These are phyloP conservation scores for Trilocha varians DNA, from an alignment of 2,888 invertebrate genomes.

Conservation along the genomic window DNA sequence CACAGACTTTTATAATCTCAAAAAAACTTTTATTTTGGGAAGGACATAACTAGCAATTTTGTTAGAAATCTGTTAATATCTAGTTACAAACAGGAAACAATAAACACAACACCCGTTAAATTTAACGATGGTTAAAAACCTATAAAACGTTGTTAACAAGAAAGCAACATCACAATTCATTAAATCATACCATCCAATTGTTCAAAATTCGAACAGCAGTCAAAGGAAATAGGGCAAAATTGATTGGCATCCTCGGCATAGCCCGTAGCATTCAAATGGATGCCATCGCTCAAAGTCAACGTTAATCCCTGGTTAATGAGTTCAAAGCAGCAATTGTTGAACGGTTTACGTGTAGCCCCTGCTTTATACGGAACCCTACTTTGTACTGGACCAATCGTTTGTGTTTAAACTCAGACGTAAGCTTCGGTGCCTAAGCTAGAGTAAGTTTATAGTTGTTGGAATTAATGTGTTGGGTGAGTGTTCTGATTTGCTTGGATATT, in stretches of 20 bases:
- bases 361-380: neutral
- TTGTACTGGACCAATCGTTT: neutral
- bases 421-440: neutral
- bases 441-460: neutral
- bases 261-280: conserved; percentile 39
- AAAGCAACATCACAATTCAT: too few species aligned
- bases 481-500: neutral
- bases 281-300: conserved; percentile 61
- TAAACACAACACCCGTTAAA: too few species aligned
- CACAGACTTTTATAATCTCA: too few species aligned
- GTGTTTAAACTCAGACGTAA: neutral
- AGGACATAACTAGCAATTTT: too few species aligned
- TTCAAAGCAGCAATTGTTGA: conserved; percentile 57
- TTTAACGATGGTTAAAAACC: neutral
- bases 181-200: neutral
- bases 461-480: neutral
- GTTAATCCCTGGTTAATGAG: conserved; percentile 62
- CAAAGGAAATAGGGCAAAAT: conserved; percentile 35
- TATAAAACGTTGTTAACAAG: too few species aligned
- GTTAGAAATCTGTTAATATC: too few species aligned
- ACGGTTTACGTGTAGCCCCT: conserved; percentile 22
- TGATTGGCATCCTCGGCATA: conserved; percentile 44
- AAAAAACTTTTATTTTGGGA: too few species aligned
- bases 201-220: conserved; percentile 8
- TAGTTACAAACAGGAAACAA: too few species aligned